Evolutionary conservation across 2,888 invertebrate species (phyloP).

Genomic region (Pelosia muscerda): DNA sequence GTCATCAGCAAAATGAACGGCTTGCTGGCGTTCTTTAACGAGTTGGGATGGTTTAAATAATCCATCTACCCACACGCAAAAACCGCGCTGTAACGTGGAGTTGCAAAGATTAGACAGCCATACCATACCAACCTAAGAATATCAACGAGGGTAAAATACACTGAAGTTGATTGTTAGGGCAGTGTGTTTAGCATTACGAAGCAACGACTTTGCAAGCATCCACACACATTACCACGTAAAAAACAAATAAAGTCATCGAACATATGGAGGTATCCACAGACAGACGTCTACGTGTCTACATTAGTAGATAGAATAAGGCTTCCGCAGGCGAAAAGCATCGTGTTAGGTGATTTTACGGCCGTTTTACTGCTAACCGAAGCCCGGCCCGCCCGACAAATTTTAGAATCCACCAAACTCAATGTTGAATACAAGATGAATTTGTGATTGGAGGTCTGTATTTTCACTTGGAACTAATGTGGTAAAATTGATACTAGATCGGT

Average conservation of each 20-base stretch:
- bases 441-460: slow-evolving; percentile 35
- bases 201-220: neutral
- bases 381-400: slow-evolving; percentile 35
- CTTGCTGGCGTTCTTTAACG: no score
- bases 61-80: no score
- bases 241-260: slow-evolving; percentile 1
- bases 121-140: no score
- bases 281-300: slow-evolving; percentile 7
- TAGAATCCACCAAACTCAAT: slow-evolving; percentile 55
- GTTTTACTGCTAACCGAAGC: slow-evolving; percentile 69
- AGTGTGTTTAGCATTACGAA: neutral
- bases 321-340: slow-evolving; percentile 34
- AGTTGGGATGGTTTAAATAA: no score
- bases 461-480: neutral
- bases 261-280: neutral
- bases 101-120: no score
- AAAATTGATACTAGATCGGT: neutral
- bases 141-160: neutral
- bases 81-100: no score
- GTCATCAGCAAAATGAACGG: no score
- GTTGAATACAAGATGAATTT: slow-evolving; percentile 48
- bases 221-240: neutral
- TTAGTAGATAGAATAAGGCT: slow-evolving; percentile 17
- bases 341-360: slow-evolving; percentile 62
- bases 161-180: neutral